Conservation (phyloP, 1,140 invertebrate genomes). For the Calycopis cecrops region DNA sequence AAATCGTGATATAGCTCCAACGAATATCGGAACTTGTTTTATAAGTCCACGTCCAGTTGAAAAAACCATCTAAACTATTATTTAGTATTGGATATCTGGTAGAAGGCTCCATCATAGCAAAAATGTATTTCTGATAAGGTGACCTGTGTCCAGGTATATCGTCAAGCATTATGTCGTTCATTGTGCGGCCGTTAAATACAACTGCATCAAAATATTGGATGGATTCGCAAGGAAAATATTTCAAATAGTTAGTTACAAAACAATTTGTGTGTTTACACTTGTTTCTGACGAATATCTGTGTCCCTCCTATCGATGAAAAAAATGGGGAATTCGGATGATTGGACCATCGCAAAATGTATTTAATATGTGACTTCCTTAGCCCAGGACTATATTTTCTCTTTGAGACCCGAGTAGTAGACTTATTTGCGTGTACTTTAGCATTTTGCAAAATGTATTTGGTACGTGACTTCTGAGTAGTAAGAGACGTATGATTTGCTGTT, state of each 20-base stretch:
- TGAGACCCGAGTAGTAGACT: too few relatives aligned
- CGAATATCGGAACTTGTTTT: conserved; percentile 79
- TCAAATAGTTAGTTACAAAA: conserved; percentile 34
- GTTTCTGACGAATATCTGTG: conserved; percentile 33
- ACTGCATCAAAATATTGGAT: conserved; percentile 41
- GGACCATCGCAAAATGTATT: conserved; percentile 45
- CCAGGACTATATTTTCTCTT: too few relatives aligned
- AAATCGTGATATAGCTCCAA: conserved; percentile 70
- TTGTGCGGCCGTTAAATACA: conserved; percentile 41
- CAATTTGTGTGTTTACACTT: conserved; percentile 42
- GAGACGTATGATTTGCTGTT: too few relatives aligned
- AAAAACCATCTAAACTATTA: conserved; percentile 43
- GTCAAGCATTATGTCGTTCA: conserved; percentile 25
- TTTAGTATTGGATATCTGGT: conserved; percentile 42
- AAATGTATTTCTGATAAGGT: conserved; percentile 52
- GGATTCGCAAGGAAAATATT: conserved; percentile 27
- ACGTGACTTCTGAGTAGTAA: too few relatives aligned
- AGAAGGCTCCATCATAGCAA: conserved; percentile 51
- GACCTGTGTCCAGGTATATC: conserved; percentile 33
- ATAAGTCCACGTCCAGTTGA: conserved; percentile 83
- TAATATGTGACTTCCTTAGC: too few relatives aligned
- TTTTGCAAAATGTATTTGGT: too few relatives aligned
- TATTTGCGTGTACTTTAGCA: too few relatives aligned
- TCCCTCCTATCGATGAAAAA: conserved; percentile 34
- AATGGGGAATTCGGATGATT: conserved; percentile 33